Conservation (phyloP, 2,888 invertebrate species). For the Physocephala rufipes region DNA sequence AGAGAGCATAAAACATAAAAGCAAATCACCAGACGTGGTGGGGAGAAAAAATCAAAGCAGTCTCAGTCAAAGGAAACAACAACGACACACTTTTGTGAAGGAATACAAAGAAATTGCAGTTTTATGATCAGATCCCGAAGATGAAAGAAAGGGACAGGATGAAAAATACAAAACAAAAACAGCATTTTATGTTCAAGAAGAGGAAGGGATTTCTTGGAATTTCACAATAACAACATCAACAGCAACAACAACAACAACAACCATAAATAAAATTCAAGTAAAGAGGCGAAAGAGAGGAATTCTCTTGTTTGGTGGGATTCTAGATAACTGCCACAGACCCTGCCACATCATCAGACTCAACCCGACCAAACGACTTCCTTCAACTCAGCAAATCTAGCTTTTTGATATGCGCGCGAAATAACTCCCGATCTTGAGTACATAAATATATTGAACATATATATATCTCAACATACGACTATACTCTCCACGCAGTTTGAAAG, state of each 20-base stretch:
- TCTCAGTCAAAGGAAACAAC: too few species aligned
- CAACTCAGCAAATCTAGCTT: too few species aligned
- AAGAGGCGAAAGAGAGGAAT: too few species aligned
- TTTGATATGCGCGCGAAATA: too few species aligned
- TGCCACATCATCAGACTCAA: too few species aligned
- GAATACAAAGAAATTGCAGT: conserved; percentile 8
- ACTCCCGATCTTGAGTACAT: too few species aligned
- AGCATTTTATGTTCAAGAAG: background rate
- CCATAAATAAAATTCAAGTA: conserved; percentile 1
- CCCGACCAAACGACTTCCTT: conserved; percentile 8
- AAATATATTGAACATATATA: too few species aligned
- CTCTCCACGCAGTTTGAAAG: too few species aligned
- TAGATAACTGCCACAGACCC: background rate
- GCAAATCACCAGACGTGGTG: background rate
- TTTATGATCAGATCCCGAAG: conserved; percentile 13
- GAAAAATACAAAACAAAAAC: background rate
- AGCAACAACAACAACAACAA: too few species aligned
- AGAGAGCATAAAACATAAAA: background rate
- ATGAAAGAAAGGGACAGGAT: background rate
- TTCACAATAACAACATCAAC: too few species aligned
- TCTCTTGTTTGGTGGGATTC: background rate
- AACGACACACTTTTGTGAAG: background rate
- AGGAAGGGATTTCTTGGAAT: conserved; percentile 29
- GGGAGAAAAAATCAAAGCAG: too few species aligned
- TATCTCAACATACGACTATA: too few species aligned